phyloP scores from a whole-genome alignment of 92 coral and sea anemone species.

The Muricea muricata region DNA sequence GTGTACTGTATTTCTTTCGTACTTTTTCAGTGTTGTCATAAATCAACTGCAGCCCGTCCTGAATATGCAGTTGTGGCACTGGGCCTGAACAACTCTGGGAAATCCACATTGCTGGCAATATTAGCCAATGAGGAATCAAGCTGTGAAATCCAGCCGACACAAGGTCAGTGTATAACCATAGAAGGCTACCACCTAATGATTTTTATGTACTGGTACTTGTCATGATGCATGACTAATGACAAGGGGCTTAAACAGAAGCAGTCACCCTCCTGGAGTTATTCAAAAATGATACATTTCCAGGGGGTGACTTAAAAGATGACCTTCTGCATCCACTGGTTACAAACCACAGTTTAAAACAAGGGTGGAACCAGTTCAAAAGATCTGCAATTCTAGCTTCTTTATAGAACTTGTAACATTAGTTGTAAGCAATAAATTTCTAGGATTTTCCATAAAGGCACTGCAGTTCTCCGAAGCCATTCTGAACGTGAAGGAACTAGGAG shows the following conservation, averaged over 20 bases:
- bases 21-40: conserved; percentile 64
- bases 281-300: too few species aligned
- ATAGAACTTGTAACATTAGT: too few species aligned
- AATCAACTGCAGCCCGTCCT: conserved; percentile 79
- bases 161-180: not conserved
- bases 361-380: too few species aligned
- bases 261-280: too few species aligned
- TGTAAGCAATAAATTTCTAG: conserved; percentile 53
- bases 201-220: too few species aligned
- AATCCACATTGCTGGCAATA: conserved; percentile 81
- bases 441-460: conserved; percentile 93
- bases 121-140: conserved; percentile 81
- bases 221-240: too few species aligned
- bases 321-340: too few species aligned
- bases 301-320: too few species aligned
- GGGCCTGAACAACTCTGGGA: conserved; percentile 90
- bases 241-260: too few species aligned
- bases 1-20: not conserved
- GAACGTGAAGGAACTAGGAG: conserved; percentile 98
- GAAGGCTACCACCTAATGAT: too few species aligned
- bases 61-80: conserved; percentile 80
- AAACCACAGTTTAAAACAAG: too few species aligned
- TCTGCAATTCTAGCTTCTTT: too few species aligned
- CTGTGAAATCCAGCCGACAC: conserved; percentile 37
- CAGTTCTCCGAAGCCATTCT: conserved; percentile 85